phyloP scores from a whole-genome alignment of 2,797 vertebrate genomes.

The Callimico goeldii region DNA sequence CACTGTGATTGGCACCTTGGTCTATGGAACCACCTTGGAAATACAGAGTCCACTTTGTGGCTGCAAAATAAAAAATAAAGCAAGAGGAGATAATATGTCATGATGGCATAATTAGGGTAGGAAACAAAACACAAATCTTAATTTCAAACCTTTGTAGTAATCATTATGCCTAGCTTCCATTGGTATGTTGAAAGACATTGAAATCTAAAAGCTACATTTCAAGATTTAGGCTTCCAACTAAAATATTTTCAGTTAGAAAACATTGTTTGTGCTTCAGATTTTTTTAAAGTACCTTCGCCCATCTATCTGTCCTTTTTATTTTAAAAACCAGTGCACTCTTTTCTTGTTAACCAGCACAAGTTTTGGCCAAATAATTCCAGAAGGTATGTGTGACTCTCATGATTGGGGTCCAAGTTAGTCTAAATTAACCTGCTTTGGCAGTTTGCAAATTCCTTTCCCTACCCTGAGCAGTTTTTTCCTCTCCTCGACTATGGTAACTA shows the following conservation, averaged over 20 bases:
- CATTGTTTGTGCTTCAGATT: not conserved
- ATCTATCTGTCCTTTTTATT: not conserved
- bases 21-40: not conserved
- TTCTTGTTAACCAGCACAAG: not conserved
- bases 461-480: slow-evolving; percentile 35
- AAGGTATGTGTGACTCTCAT: not conserved
- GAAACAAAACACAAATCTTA: not conserved
- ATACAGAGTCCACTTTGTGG: not conserved
- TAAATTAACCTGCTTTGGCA: slow-evolving; percentile 46
- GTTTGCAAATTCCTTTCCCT: slow-evolving; percentile 56
- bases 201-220: not conserved
- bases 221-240: not conserved
- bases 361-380: slow-evolving; percentile 30
- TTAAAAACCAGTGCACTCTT: not conserved
- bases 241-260: not conserved
- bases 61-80: not conserved
- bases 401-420: not conserved
- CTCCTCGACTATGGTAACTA: slow-evolving; percentile 39
- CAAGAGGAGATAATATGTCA: not conserved
- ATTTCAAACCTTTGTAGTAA: not conserved
- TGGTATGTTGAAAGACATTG: not conserved
- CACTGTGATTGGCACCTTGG: not conserved
- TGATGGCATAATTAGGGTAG: not conserved
- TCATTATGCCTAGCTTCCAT: no score
- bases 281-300: not conserved